Percentiles rank a stretch among this genome's conserved stretches.
Evolutionary conservation across 2,888 invertebrate species (phyloP).

Genomic region (Subacronicta megacephala): DNA sequence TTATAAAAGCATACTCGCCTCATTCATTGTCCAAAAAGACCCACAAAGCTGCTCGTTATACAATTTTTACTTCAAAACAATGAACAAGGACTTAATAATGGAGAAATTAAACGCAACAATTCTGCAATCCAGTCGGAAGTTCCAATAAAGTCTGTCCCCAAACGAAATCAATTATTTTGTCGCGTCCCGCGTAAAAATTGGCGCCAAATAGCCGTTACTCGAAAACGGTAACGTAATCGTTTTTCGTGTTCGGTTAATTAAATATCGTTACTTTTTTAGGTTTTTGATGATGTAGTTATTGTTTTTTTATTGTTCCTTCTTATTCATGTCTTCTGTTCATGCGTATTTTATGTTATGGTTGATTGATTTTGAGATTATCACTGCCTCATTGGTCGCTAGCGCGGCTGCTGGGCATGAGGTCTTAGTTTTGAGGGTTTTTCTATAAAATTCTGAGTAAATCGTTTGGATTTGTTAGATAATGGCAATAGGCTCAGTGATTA

Average conservation of each 20-base stretch:
- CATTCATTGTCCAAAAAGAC: not conserved
- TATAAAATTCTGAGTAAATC: too few relatives aligned
- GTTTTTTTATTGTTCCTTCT: too few relatives aligned
- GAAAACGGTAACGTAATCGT: slow-evolving; percentile 63
- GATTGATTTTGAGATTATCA: too few relatives aligned
- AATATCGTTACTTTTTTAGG: slow-evolving; percentile 58
- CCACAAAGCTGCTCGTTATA: slow-evolving; percentile 12
- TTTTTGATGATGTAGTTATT: not conserved
- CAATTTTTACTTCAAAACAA: slow-evolving; percentile 30
- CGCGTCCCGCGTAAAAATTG: slow-evolving; percentile 81
- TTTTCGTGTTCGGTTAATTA: slow-evolving; percentile 64
- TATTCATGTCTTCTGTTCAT: too few relatives aligned
- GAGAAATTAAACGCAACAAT: slow-evolving; percentile 51
- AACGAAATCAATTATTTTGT: slow-evolving; percentile 82
- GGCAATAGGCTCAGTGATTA: too few relatives aligned
- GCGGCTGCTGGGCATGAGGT: too few relatives aligned
- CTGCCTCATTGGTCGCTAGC: too few relatives aligned
- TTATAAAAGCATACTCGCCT: too few relatives aligned
- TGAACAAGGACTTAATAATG: slow-evolving; percentile 50
- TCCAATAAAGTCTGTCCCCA: slow-evolving; percentile 61
- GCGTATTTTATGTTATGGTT: too few relatives aligned
- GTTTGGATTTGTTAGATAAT: too few relatives aligned
- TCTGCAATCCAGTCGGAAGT: slow-evolving; percentile 8
- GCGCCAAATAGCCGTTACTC: slow-evolving; percentile 63
- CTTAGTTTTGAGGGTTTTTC: too few relatives aligned